Conservation (phyloP, 2,797 vertebrate genomes). For the Peromyscus eremicus region DNA sequence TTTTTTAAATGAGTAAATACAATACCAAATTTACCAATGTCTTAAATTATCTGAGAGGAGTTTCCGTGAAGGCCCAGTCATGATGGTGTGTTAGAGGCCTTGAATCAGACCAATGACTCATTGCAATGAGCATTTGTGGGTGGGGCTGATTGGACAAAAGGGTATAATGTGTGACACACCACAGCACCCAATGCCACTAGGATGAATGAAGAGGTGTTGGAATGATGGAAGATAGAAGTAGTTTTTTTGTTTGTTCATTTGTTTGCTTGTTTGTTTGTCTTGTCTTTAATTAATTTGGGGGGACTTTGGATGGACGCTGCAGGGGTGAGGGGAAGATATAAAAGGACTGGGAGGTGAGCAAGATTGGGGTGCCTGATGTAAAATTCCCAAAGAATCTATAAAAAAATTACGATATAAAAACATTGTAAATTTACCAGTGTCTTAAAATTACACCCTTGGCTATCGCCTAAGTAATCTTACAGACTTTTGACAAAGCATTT, state of each 20-base stretch:
- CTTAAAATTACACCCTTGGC: conserved; percentile 62
- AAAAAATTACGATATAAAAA: background rate
- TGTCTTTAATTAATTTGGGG: background rate
- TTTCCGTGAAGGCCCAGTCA: background rate
- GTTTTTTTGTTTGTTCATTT: background rate
- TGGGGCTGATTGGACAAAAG: background rate
- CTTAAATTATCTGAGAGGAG: background rate
- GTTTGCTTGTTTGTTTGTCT: background rate
- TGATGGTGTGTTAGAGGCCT: background rate
- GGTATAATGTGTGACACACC: background rate
- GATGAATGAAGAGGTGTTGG: background rate
- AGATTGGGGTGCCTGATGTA: background rate
- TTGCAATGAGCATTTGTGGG: background rate
- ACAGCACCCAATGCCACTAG: background rate
- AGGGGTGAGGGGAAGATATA: background rate
- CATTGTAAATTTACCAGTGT: background rate
- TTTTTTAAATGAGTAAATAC: conserved; percentile 73
- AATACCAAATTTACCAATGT: conserved; percentile 58
- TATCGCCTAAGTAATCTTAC: conserved; percentile 62
- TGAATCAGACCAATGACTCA: background rate
- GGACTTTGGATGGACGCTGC: background rate
- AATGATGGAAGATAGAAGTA: background rate
- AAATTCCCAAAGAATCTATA: background rate
- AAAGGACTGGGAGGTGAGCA: background rate
- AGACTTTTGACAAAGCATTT: conserved; percentile 66